These are phyloP conservation scores for Tachina grossa DNA, from an alignment of 2,888 invertebrate genomes.

Conservation along the genomic window DNA sequence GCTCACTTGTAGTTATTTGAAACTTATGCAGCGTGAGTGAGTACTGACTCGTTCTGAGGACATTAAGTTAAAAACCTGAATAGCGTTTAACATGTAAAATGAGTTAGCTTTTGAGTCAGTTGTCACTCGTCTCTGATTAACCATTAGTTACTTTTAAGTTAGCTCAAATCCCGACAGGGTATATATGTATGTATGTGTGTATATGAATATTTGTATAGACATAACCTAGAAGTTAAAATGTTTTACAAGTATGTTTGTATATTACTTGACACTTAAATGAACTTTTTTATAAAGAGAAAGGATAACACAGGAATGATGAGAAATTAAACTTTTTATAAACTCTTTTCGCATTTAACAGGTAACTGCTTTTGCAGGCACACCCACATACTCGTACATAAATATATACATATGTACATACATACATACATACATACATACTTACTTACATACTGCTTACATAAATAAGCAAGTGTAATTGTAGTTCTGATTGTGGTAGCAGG, in stretches of 20 bases:
- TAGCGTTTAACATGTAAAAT: too few species aligned
- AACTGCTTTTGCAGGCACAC: not conserved
- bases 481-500: not conserved
- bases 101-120: too few species aligned
- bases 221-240: not conserved
- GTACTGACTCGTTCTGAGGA: too few species aligned
- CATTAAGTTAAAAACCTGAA: too few species aligned
- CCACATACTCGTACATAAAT: too few species aligned
- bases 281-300: slow-evolving; percentile 3
- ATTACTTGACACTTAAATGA: slow-evolving; percentile 7
- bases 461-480: slow-evolving; percentile 21
- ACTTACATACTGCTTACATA: not conserved
- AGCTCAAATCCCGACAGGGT: too few species aligned
- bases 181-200: too few species aligned
- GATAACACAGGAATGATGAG: slow-evolving; percentile 10
- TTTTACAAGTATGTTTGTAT: not conserved
- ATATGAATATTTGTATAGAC: slow-evolving; percentile 18
- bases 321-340: slow-evolving; percentile 16
- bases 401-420: too few species aligned
- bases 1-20: too few species aligned
- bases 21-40: too few species aligned
- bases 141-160: too few species aligned
- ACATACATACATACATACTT: not conserved
- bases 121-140: too few species aligned
- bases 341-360: not conserved